phyloP scores from a whole-genome alignment of 2,888 invertebrate species.

The Miltochrista miniata region DNA sequence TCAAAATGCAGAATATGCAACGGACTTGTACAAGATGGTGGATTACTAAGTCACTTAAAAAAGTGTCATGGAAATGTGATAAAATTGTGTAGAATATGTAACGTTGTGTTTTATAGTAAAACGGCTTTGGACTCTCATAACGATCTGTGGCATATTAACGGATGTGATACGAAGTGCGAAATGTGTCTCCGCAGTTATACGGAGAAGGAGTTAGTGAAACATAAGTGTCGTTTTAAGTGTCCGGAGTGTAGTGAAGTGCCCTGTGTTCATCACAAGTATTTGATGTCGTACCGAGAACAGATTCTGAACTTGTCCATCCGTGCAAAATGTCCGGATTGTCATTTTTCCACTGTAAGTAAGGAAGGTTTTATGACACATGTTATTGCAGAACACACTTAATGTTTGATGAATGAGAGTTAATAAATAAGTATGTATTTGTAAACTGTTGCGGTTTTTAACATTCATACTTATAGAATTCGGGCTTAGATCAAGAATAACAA shows the following conservation, averaged over 20 bases:
- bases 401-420: too few relatives aligned
- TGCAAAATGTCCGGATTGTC: neutral
- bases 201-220: neutral
- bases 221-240: neutral
- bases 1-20: constrained; percentile 19
- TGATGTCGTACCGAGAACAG: neutral
- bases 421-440: too few relatives aligned
- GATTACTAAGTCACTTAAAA: constrained; percentile 14
- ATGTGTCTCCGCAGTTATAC: neutral
- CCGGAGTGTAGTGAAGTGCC: neutral
- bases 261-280: neutral
- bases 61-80: constrained; percentile 7
- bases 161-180: neutral
- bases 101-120: neutral
- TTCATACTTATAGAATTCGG: too few relatives aligned
- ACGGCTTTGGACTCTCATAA: neutral
- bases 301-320: neutral
- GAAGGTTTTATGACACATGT: neutral
- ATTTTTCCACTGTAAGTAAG: neutral
- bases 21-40: constrained; percentile 6
- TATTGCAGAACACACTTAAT: neutral
- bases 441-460: too few relatives aligned
- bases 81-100: constrained; percentile 16
- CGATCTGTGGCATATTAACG: neutral
- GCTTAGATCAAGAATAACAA: too few relatives aligned